Evolutionary conservation across 2,113 vertebrate genomes (phyloP).

Genomic region (Balaeniceps rex): DNA sequence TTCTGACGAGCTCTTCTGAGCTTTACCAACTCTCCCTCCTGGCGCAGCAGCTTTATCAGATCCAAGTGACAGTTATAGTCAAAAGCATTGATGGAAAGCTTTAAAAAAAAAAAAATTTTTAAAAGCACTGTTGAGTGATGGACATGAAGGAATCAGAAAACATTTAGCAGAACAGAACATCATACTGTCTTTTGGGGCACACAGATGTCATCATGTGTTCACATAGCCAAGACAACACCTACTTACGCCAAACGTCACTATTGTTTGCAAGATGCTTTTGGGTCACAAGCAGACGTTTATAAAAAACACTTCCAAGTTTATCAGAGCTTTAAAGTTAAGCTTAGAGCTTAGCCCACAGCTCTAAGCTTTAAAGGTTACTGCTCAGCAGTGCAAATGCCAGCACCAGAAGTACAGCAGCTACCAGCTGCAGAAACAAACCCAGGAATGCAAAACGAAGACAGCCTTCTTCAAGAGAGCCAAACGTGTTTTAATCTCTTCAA

Average conservation of each 20-base stretch:
- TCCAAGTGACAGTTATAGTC: slow-evolving; percentile 98
- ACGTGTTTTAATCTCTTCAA: fast-evolving
- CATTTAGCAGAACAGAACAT: not conserved
- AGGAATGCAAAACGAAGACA: fast-evolving
- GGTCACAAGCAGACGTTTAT: not conserved
- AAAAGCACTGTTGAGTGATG: fast-evolving
- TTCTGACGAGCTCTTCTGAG: slow-evolving; percentile 89
- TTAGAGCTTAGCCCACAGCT: not conserved
- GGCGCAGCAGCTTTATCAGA: slow-evolving; percentile 90
- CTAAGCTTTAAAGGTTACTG: not conserved
- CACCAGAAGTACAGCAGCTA: too few relatives aligned
- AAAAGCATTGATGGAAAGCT: slow-evolving; percentile 94
- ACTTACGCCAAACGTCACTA: too few relatives aligned
- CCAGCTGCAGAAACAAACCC: too few relatives aligned
- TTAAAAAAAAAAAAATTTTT: not conserved
- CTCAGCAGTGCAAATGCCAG: not conserved
- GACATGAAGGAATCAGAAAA: fast-evolving
- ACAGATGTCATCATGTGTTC: fast-evolving
- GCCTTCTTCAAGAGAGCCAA: not conserved
- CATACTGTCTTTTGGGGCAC: fast-evolving
- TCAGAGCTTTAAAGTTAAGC: not conserved
- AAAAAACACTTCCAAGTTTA: not conserved
- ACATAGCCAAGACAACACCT: fast-evolving
- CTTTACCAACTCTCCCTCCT: slow-evolving; percentile 87
- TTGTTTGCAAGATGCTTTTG: not conserved